Base-by-base conservation (phyloP, 2,888 invertebrate species). In the Drosophila rubida region DNA sequence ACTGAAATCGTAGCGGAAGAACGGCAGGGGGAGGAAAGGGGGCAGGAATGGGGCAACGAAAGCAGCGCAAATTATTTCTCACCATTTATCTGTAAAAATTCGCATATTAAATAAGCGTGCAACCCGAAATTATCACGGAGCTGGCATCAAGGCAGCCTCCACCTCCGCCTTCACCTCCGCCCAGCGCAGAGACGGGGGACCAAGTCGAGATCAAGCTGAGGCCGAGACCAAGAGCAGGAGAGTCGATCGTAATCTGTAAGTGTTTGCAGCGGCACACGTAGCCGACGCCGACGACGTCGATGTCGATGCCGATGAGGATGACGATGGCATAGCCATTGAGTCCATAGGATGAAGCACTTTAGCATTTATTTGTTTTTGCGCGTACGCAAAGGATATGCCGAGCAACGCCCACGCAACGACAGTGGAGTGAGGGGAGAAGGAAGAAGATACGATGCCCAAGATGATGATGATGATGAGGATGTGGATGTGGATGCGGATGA, bases 51-150 rank as follows among this genome's bases (percentile, higher is more conserved):
- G 54, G 69, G 75, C 32, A 32, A 32, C 81, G 53, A 85, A 69
- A 72, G 77, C 85, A 82, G 87, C 82, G 87, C 87, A 88, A 86
- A 88, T 88, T 86, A 87, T 88, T 89, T 88, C 88, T 89, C 89
- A 89, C 89, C 89, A 89, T 89, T 89, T 88, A 89, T 89, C 89
- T 87, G 88, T 87, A 88, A 90, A 87, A 89, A 87, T 87, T 87
- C 89, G 90, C 90, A 90, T 90, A 90, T 90, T 90, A 90, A 90
- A 89, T 90, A 88, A 89, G 89, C 84, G 87, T 89, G 84, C 89
- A 90, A 88, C 90, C 89, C 89, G 75, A 87, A 90, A 90, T 90
- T 90, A 90, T 90, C 90, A 88, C 90, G 90, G 90, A 89, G 80
- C 87, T 90, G 90, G 89, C 90, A 90, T 90, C 90, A 64, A 69